These are phyloP conservation scores for Zhuqinia jingwanae DNA, from an alignment of 2,888 invertebrate species.

Conservation along the genomic window DNA sequence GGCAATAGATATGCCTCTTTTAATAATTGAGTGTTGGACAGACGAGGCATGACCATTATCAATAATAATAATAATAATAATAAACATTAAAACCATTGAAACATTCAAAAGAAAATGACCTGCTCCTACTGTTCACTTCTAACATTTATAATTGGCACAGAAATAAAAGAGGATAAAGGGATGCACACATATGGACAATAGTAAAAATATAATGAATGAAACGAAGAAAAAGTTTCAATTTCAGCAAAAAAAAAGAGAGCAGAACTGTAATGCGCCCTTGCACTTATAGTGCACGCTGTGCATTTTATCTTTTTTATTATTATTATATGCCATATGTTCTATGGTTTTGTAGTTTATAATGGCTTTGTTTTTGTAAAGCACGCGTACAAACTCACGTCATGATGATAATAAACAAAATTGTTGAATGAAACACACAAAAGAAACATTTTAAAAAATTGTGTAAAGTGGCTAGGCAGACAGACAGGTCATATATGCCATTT, in stretches of 20 bases:
- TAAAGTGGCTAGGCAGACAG: too few relatives aligned
- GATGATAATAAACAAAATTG: too few relatives aligned
- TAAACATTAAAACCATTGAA: too few relatives aligned
- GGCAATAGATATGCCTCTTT: slow-evolving; percentile 69
- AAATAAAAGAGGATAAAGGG: not conserved
- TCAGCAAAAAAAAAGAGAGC: too few relatives aligned
- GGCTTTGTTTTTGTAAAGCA: not conserved
- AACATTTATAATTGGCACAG: slow-evolving; percentile 38
- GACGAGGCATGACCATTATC: slow-evolving; percentile 70
- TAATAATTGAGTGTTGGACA: slow-evolving; percentile 60
- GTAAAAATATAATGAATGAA: slow-evolving; percentile 4
- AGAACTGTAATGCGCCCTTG: too few relatives aligned
- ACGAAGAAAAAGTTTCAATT: slow-evolving; percentile 31
- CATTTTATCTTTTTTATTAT: not conserved
- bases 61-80: slow-evolving; percentile 44
- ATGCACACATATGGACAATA: slow-evolving; percentile 1
- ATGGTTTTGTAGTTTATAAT: slow-evolving; percentile 16
- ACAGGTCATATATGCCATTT: too few relatives aligned
- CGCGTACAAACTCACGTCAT: too few relatives aligned
- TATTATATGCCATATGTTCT: slow-evolving; percentile 46
- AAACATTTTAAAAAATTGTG: too few relatives aligned
- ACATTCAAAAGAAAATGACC: too few relatives aligned
- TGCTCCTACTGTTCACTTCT: too few relatives aligned
- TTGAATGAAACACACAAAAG: too few relatives aligned
- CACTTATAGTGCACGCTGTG: not conserved